Percentiles rank a stretch among this genome's conserved stretches.
These are phyloP conservation scores for Rhegmatorhina hoffmannsi DNA, from an alignment of 2,113 vertebrate species.

Conservation along the genomic window DNA sequence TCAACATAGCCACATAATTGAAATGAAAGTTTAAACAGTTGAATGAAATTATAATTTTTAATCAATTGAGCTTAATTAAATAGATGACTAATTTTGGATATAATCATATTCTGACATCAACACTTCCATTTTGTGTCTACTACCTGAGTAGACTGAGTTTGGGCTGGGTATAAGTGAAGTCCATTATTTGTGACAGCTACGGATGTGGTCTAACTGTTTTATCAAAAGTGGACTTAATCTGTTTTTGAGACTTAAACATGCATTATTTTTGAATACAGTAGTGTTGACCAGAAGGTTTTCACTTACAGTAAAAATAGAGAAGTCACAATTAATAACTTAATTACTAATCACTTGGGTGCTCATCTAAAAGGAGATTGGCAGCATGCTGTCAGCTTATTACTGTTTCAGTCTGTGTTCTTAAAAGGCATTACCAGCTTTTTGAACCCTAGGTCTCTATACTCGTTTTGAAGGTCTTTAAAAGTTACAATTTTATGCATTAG, in stretches of 20 bases:
- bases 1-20: background rate
- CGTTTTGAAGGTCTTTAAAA: background rate
- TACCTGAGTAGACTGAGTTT: background rate
- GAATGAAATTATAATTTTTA: background rate
- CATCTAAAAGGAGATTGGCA: background rate
- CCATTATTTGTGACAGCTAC: background rate
- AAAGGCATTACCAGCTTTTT: background rate
- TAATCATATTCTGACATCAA: background rate
- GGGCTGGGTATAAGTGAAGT: background rate
- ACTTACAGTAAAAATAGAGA: background rate
- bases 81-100: background rate
- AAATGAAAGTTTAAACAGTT: background rate
- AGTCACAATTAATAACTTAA: background rate
- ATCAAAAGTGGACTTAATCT: background rate
- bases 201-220: background rate
- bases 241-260: background rate
- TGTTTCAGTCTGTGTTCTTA: background rate
- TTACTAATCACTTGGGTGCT: background rate
- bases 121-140: background rate
- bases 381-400: background rate
- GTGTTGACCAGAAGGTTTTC: background rate
- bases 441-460: background rate
- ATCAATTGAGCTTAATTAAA: background rate
- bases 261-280: background rate
- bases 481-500: background rate